These are phyloP conservation scores for Amazona guildingii DNA, from an alignment of 2,113 vertebrate species.

Conservation along the genomic window DNA sequence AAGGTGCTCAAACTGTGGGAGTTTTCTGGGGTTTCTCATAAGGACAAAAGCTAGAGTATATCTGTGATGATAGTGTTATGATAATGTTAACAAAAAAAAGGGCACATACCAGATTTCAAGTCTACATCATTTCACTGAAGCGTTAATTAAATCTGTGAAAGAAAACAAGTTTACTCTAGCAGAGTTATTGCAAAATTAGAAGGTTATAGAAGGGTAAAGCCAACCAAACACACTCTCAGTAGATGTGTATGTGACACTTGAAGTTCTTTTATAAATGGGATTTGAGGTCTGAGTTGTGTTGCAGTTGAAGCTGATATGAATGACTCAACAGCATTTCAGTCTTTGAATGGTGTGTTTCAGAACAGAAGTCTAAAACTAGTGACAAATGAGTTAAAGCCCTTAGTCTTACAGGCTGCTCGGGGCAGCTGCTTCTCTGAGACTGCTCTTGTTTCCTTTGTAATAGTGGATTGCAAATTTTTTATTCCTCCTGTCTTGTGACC, in stretches of 20 bases:
- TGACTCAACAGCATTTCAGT: constrained; percentile 31
- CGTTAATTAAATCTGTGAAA: background rate
- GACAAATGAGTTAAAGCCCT: constrained; percentile 47
- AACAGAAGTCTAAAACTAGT: constrained; percentile 45
- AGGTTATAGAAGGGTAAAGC: background rate
- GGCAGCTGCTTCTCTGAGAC: background rate
- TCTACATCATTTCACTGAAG: background rate
- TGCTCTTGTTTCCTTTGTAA: constrained; percentile 4
- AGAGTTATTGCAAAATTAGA: background rate
- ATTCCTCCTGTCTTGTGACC: background rate
- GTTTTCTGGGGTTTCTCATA: background rate
- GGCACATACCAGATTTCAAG: background rate
- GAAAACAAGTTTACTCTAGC: background rate
- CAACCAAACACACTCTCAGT: background rate
- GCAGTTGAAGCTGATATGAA: background rate
- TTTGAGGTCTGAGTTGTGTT: constrained; percentile 12
- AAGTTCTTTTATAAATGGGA: background rate
- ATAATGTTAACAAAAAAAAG: background rate
- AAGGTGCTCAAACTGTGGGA: background rate
- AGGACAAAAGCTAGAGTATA: background rate
- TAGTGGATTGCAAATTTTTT: background rate
- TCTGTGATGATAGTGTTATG: background rate
- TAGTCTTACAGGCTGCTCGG: constrained; percentile 5
- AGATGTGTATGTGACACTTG: background rate
- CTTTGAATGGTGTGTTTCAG: constrained; percentile 14